phyloP scores from a whole-genome alignment of 2,113 vertebrate species.

The Acanthisitta chloris region DNA sequence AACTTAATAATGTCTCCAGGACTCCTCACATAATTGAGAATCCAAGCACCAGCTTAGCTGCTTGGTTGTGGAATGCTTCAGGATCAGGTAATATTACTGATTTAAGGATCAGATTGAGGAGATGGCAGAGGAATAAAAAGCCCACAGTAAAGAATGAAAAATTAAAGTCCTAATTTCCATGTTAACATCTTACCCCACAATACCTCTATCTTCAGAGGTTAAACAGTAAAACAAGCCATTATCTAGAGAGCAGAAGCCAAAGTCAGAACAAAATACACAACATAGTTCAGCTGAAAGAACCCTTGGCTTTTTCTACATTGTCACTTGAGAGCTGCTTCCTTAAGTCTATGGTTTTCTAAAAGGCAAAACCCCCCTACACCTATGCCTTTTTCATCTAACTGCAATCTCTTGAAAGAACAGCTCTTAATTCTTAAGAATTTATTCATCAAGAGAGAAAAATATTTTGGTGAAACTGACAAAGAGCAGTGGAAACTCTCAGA shows the following conservation, averaged over 20 bases:
- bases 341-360: not conserved
- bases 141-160: not conserved
- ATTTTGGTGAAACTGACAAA: not conserved
- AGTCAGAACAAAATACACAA: not conserved
- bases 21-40: not conserved
- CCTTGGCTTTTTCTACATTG: not conserved
- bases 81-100: not conserved
- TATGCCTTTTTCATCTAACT: not conserved
- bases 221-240: not conserved
- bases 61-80: not conserved
- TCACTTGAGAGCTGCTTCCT: not conserved
- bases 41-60: not conserved
- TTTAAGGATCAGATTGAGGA: not conserved
- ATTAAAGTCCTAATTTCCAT: not conserved
- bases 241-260: not conserved
- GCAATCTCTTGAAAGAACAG: not conserved
- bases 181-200: not conserved
- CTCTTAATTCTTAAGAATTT: not conserved
- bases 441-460: not conserved
- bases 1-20: not conserved
- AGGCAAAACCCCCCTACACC: not conserved
- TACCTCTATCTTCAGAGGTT: not conserved
- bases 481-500: constrained; percentile 11
- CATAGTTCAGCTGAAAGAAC: not conserved
- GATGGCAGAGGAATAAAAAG: not conserved